phyloP scores from a whole-genome alignment of 2,113 vertebrate genomes.

The Myocastor coypus region DNA sequence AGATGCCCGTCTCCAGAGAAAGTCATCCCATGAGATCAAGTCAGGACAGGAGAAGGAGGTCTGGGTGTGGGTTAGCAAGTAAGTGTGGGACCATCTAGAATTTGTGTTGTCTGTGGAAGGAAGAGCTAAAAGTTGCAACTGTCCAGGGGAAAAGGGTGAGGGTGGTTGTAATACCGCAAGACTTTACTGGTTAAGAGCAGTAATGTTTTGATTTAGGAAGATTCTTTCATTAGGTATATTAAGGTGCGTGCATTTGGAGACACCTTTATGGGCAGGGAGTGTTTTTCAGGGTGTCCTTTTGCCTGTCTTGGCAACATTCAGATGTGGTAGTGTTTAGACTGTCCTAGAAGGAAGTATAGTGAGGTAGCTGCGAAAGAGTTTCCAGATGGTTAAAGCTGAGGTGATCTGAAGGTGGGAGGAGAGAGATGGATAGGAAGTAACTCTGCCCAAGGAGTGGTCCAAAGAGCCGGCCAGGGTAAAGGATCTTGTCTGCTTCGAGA shows the following conservation, averaged over 20 bases:
- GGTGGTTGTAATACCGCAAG: background rate
- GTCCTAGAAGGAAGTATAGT: background rate
- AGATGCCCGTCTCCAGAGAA: background rate
- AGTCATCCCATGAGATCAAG: background rate
- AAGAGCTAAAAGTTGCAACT: background rate
- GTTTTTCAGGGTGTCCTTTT: background rate
- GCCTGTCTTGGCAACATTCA: background rate
- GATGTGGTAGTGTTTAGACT: background rate
- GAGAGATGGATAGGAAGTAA: background rate
- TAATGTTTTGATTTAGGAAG: background rate
- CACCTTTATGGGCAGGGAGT: background rate
- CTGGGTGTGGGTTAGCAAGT: background rate
- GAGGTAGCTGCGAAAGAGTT: background rate
- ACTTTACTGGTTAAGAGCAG: background rate
- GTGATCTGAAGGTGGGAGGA: background rate
- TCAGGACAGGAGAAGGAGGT: background rate
- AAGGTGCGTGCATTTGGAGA: background rate
- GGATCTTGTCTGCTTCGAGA: background rate
- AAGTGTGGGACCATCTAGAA: background rate
- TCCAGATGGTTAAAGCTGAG: background rate
- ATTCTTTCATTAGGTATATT: background rate
- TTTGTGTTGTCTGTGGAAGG: background rate
- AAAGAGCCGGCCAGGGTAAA: background rate
- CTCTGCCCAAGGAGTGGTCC: background rate
- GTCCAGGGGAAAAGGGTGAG: background rate